phyloP scores from a whole-genome alignment of 2,797 vertebrate species.

The Anguilla anguilla region DNA sequence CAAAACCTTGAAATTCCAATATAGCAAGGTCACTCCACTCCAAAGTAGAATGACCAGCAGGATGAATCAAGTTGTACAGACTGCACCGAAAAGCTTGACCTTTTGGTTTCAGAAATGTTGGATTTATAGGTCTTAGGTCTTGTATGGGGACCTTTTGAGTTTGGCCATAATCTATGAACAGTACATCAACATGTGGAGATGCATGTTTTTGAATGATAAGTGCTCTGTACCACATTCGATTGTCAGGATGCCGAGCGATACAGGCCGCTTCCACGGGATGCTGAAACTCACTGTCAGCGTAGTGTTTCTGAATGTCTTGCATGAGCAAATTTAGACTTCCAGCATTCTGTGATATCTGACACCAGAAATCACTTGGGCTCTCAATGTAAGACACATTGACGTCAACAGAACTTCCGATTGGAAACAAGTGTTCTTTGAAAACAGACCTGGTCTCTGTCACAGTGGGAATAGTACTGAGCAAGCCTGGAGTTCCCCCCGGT shows the following conservation, averaged over 20 bases:
- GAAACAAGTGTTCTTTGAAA: conserved; percentile 76
- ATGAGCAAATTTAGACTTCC: conserved; percentile 75
- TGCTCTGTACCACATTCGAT: conserved; percentile 87
- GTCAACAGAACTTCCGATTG: conserved; percentile 83
- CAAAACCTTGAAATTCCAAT: conserved; percentile 78
- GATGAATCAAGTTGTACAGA: conserved; percentile 83
- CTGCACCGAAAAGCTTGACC: conserved; percentile 93
- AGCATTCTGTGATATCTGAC: conserved; percentile 75
- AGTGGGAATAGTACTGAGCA: conserved; percentile 24
- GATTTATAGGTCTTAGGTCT: conserved; percentile 73
- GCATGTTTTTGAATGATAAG: conserved; percentile 70
- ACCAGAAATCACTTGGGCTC: conserved; percentile 91
- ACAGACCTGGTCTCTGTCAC: conserved; percentile 41
- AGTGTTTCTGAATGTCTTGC: conserved; percentile 82
- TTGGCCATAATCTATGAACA: conserved; percentile 90
- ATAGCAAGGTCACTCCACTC: conserved; percentile 77
- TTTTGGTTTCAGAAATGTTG: conserved; percentile 76
- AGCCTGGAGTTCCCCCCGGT: conserved; percentile 17
- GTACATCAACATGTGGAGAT: conserved; percentile 72
- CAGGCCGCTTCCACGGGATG: conserved; percentile 71
- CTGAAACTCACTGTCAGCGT: conserved; percentile 66
- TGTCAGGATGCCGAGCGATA: conserved; percentile 79
- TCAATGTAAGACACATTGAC: conserved; percentile 81
- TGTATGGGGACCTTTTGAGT: conserved; percentile 70
- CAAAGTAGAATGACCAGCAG: conserved; percentile 69